Evolutionary conservation across 2,113 vertebrate genomes (phyloP).

Genomic region (Cyrtonyx montezumae): DNA sequence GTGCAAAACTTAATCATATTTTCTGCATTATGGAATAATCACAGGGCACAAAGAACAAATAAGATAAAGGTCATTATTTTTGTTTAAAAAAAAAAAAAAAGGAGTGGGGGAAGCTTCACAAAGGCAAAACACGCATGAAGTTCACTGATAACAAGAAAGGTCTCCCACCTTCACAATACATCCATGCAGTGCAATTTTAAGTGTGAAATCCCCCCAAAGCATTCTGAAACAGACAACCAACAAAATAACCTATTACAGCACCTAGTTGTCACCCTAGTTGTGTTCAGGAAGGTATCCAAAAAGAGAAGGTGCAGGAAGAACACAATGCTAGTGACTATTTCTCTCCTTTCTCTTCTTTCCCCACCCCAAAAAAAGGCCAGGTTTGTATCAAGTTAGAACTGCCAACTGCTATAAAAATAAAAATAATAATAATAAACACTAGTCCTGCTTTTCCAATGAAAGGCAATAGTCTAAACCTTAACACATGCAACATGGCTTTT

Average conservation of each 20-base stretch:
- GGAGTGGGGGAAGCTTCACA: neutral
- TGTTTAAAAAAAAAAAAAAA: neutral
- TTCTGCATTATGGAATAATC: neutral
- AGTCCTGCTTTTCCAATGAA: neutral
- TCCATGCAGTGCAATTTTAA: neutral
- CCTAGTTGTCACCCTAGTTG: constrained; percentile 8
- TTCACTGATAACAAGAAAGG: neutral
- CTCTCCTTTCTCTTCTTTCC: neutral
- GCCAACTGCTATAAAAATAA: neutral
- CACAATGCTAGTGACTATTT: neutral
- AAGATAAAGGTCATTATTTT: neutral
- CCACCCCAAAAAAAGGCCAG: neutral
- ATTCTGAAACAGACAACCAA: neutral
- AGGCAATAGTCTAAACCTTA: neutral
- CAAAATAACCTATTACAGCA: constrained; percentile 1
- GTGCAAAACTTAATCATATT: neutral
- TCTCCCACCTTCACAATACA: neutral
- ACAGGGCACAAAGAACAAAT: neutral
- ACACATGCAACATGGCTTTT: neutral
- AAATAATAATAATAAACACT: neutral
- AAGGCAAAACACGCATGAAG: neutral
- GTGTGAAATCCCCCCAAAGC: constrained; percentile 35
- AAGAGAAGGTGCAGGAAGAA: neutral
- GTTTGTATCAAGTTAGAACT: neutral
- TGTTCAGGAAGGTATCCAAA: neutral